Evolutionary conservation across 2,888 invertebrate genomes (phyloP), one percentile per base, ranked within the genome.

Genomic region (Megaustenia siamemsis): DNA sequence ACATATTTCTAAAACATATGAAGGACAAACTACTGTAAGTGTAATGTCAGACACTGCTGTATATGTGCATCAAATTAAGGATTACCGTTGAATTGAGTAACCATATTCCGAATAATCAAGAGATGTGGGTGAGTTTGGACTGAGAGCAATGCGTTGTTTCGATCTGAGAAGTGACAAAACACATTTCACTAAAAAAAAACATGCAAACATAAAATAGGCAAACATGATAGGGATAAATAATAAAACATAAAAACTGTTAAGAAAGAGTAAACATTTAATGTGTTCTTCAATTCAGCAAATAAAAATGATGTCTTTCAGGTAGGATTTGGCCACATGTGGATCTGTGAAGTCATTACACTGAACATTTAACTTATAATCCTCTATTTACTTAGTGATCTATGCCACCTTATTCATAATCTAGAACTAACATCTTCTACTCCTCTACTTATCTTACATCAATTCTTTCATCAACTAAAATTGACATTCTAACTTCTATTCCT

Each of bases 91-190:
- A 32, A 18, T 28, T 60, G 60, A 43, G 40, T 63, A 45, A 49
- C 68, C 45, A 45, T 76, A 75, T 76, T 82, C 82, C 82, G 66
- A 76, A 73, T 66, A 82, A 49, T 66, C 82, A 53, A 82, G 82
- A 32, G 82, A 63, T 75, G 82, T 75, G 40, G 82, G 82, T 43
- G 82, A 82, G 66, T 82, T 82, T 45, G 75, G 82, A 76, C 82
- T 82, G 75, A 82, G 76, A 68, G 82, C 82, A 82, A 82, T 43
- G 32, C 82, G 82, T 32, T 82, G 82, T 63, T 82, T 82, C 43
- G 82, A 82, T 82, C 82, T 82, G 82, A 28, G 63, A 82, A 66
- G 66, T 43, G 49, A 76, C 49, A 73, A 73, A 73, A 73, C 49
- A 49, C 18, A 40, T 1, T 73, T 73, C 40, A 71, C 71, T 81